Evolutionary conservation across 2,888 invertebrate species (phyloP), one percentile per base, ranked within the genome.

Genomic region (Drosophila leonis): DNA sequence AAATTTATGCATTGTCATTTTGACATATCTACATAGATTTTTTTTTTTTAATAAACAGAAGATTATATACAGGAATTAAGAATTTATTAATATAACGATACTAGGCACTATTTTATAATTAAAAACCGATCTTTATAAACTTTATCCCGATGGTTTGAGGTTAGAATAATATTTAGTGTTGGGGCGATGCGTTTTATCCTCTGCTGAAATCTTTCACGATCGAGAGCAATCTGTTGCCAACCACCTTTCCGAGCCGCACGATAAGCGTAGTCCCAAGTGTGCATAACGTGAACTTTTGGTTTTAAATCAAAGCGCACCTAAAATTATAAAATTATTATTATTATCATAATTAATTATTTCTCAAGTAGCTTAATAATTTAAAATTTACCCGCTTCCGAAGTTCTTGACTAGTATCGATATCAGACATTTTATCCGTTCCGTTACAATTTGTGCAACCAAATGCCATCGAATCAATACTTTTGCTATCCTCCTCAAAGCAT

Each of bases 211-310:
- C 92, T 85, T 48, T 78, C 84, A 20, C 92, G 90, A 87, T 95
- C 95, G 0, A 94, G 88, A 0, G 94, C 94, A 77, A 93, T 92
- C 68, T 94, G 91, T 88, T 95, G 94, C 95, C 95, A 95, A 65
- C 94, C 93, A 0, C 95, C 95, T 33, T 94, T 93, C 9, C 95
- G 92, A 12, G 95, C 95, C 54, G 94, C 94, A 7, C 94, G 92
- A 71, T 95, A 95, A 1, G 95, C 95, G 88, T 93, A 95, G 57
- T 94, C 91, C 95, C 95, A 95, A 2, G 94, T 94, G 7, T 94
- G 90, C 94, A 95, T 94, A 57, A 94, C 93, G 87, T 94, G 94
- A 48, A 95, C 94, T 69, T 93, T 93, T 0, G 95, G 94, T 1
- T 94, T 94, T 3, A 92, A 75, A 15, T 95, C 94, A 90, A 95